These are phyloP conservation scores for Sus cebifrons DNA, from an alignment of 2,797 vertebrate species.

Conservation along the genomic window DNA sequence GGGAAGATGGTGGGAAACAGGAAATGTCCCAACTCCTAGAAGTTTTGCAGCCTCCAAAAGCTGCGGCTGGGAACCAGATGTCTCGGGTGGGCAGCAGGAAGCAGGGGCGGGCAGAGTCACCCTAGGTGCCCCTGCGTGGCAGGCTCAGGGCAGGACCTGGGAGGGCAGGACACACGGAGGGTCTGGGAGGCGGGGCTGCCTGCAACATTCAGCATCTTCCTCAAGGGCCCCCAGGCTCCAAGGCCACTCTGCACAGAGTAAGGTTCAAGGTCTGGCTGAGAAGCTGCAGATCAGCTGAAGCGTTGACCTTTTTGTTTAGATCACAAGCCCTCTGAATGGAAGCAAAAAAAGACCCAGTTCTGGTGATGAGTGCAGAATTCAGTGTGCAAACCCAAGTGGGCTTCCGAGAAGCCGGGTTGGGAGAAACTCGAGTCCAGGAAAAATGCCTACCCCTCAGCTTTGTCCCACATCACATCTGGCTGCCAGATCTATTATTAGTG, in stretches of 20 bases:
- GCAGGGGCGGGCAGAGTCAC: background rate
- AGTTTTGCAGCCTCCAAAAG: slow-evolving; percentile 74
- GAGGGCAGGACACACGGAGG: background rate
- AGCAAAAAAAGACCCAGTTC: background rate
- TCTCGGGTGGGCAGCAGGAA: slow-evolving; percentile 80
- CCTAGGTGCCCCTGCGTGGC: background rate
- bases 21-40: slow-evolving; percentile 80
- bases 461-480: background rate
- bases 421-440: background rate
- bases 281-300: background rate
- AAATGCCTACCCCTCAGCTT: background rate
- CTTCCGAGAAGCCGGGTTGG: background rate
- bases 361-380: background rate
- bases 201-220: background rate
- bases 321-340: background rate
- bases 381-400: background rate
- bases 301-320: background rate
- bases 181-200: background rate
- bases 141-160: background rate
- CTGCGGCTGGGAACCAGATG: slow-evolving; percentile 74
- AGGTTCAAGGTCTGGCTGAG: background rate
- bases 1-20: slow-evolving; percentile 87
- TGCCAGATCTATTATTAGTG: background rate
- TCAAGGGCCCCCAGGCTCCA: accelerated
- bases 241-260: background rate